Evolutionary conservation across 2,797 vertebrate genomes (phyloP).

Genomic region (Babyrousa celebensis): DNA sequence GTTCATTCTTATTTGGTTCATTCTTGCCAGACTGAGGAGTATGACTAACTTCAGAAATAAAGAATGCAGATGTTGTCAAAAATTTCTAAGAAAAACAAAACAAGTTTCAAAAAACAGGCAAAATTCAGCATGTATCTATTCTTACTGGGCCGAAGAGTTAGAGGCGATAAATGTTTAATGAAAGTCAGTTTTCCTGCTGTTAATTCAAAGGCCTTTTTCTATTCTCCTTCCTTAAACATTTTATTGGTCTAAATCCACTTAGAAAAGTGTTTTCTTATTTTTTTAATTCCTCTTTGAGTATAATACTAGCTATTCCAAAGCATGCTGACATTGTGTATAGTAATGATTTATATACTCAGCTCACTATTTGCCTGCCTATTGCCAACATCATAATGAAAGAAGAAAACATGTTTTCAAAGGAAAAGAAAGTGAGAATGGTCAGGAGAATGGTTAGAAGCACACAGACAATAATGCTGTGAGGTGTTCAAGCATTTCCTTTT

Average conservation of each 20-base stretch:
- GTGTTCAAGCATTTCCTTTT: neutral
- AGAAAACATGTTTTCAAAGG: slow-evolving; percentile 42
- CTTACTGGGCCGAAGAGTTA: neutral
- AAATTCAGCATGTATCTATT: neutral
- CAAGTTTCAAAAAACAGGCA: neutral
- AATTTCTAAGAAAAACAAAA: neutral
- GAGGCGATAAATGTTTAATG: neutral
- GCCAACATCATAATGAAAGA: slow-evolving; percentile 46
- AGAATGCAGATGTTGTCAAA: neutral
- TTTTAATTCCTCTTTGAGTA: neutral
- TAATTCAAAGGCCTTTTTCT: neutral
- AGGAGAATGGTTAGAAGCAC: neutral
- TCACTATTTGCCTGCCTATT: neutral
- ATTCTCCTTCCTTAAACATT: neutral
- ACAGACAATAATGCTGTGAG: neutral
- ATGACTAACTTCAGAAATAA: neutral
- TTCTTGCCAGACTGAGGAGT: neutral
- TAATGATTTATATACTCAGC: slow-evolving; percentile 4
- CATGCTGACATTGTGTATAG: neutral
- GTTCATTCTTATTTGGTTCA: neutral
- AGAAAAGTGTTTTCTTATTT: neutral
- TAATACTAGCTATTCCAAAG: neutral
- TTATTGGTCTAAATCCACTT: neutral
- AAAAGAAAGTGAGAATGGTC: neutral
- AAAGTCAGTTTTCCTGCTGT: neutral